Percentiles rank a stretch among this genome's conserved stretches.
These are phyloP conservation scores for Amblyopsis hoosieri DNA, from an alignment of 2,797 vertebrate genomes.

Conservation along the genomic window DNA sequence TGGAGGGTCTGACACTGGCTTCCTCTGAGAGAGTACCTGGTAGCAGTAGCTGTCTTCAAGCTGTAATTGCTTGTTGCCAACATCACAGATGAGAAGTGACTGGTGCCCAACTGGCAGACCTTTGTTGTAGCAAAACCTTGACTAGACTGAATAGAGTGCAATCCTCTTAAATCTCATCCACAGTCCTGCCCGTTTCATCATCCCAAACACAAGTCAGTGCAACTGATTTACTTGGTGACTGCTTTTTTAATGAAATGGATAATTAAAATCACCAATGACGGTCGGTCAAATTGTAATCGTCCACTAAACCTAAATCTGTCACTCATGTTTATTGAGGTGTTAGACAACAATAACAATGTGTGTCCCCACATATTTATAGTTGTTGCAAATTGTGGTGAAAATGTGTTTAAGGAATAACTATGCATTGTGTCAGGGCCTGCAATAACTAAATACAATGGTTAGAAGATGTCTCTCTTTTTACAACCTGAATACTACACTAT, in stretches of 20 bases:
- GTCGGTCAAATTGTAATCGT: neutral
- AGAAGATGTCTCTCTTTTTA: slow-evolving; percentile 12
- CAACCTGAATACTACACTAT: slow-evolving; percentile 9
- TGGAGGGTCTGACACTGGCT: slow-evolving; percentile 54
- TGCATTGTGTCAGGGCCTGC: neutral
- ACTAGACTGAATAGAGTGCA: slow-evolving; percentile 49
- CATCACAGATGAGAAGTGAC: slow-evolving; percentile 39
- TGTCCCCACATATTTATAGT: no score
- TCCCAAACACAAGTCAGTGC: slow-evolving; percentile 54
- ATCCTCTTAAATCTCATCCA: slow-evolving; percentile 66
- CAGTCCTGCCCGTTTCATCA: slow-evolving; percentile 60
- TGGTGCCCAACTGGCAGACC: slow-evolving; percentile 63
- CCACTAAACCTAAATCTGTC: neutral
- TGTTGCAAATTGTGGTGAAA: neutral
- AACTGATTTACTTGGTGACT: slow-evolving; percentile 48
- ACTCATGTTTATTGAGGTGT: neutral
- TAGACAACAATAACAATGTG: neutral
- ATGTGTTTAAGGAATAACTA: no score
- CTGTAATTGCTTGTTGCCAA: slow-evolving; percentile 48
- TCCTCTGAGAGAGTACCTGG: slow-evolving; percentile 46
- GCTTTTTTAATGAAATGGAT: slow-evolving; percentile 37
- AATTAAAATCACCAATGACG: slow-evolving; percentile 6
- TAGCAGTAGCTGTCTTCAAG: slow-evolving; percentile 30
- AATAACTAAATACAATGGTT: neutral
- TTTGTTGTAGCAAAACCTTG: slow-evolving; percentile 47